Base-by-base conservation (phyloP, 1,140 invertebrate species). In the Arion vulgaris region DNA sequence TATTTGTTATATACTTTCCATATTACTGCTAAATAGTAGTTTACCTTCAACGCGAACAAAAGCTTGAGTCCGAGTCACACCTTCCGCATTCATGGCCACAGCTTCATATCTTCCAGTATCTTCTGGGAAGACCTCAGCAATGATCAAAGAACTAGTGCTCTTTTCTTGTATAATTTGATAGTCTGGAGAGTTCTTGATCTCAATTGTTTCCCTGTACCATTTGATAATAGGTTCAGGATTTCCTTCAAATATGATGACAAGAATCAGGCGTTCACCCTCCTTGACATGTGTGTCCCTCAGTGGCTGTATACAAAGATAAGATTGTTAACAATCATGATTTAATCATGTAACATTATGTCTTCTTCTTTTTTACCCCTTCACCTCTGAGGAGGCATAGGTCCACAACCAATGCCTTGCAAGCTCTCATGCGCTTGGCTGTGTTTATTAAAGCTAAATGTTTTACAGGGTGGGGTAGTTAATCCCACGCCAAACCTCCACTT, bases 81-180 rank as follows among this genome's bases (percentile, higher is more conserved):
- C 98, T 68, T 96, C 96, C 39, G 95, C 95, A 91, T 98, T 98
- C 73, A 95, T 95, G 34, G 98, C 96, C 84, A 96, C 94, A 93
- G 98, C 99, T 83, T 96, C 95, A 91, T 99, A 99, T 90, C 97
- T 96, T 51, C 98, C 98, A 89, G 95, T 95, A 93, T 99, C 98
- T 87, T 95, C 94, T 19, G 97, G 97, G 95, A 98, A 99, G 88
- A 98, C 97, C 92, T 99, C 97, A n/a, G 96, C 95, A 85, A 99
- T 98, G 85, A 95, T 95, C 76, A 99, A 92, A 88, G 96, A 96
- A 75, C 88, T 88, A 0, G 83, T 49, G 32, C 87, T 88, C 74
- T 90, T 87, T 26, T 83, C 85, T 51, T 87, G 91, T 15, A 85
- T 85, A 23, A 92, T 88, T 57, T 90, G 85, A 83, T 90, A 92